Percentiles rank a stretch among this genome's conserved stretches.
Evolutionary conservation across 2,797 vertebrate species (phyloP).

Genomic region (Lycodopsis pacificus): DNA sequence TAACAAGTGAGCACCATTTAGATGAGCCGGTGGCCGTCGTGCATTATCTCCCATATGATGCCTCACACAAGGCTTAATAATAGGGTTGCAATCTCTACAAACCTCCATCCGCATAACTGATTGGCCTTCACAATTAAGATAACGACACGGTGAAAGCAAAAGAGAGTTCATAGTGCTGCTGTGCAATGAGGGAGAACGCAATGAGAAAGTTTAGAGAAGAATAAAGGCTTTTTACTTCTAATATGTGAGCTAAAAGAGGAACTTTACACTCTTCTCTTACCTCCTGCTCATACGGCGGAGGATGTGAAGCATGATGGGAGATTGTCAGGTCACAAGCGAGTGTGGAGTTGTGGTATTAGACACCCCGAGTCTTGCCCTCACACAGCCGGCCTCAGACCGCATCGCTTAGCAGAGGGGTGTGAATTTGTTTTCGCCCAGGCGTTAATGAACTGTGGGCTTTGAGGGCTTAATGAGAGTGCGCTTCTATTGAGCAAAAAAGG

Average conservation of each 20-base stretch:
- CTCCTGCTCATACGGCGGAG: background rate
- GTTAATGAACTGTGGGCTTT: constrained; percentile 82
- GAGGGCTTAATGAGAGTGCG: constrained; percentile 71
- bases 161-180: constrained; percentile 34
- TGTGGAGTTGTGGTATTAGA: constrained; percentile 54
- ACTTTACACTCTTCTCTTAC: constrained; percentile 17
- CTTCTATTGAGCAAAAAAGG: constrained; percentile 50
- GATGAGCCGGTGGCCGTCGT: constrained; percentile 63
- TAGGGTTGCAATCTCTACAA: constrained; percentile 57
- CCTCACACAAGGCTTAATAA: constrained; percentile 63
- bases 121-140: constrained; percentile 65
- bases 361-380: constrained; percentile 55
- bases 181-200: background rate
- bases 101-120: constrained; percentile 41
- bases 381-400: constrained; percentile 30
- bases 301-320: constrained; percentile 25
- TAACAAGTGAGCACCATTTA: constrained; percentile 74
- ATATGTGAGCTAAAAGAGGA: background rate
- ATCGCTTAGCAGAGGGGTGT: constrained; percentile 76
- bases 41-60: constrained; percentile 66
- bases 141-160: constrained; percentile 50
- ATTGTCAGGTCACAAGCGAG: constrained; percentile 57
- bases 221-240: constrained; percentile 2
- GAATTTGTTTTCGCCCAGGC: constrained; percentile 82
- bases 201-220: constrained; percentile 1